phyloP scores from a whole-genome alignment of 1,140 invertebrate genomes.

The Pygmarrhopalites habei region DNA sequence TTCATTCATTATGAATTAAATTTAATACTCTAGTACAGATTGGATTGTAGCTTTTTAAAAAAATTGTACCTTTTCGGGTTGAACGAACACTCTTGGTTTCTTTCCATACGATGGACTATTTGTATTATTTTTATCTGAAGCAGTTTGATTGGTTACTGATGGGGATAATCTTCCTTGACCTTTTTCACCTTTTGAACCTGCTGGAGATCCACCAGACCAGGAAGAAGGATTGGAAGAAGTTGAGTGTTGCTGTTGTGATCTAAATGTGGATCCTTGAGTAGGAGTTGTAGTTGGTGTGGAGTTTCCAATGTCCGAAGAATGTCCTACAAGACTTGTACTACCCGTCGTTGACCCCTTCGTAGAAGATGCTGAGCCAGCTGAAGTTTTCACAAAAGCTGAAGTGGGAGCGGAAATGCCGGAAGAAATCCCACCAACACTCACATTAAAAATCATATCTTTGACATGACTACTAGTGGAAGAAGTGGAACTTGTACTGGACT shows the following conservation, averaged over 20 bases:
- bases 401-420: background rate
- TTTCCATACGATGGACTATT: slow-evolving; percentile 32
- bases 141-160: slow-evolving; percentile 6
- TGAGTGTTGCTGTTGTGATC: background rate
- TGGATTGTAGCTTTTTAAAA: no score
- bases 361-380: slow-evolving; percentile 13
- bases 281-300: no score
- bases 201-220: slow-evolving; percentile 19
- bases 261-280: slow-evolving; percentile 5
- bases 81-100: slow-evolving; percentile 27
- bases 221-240: slow-evolving; percentile 21
- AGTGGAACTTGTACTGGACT: background rate
- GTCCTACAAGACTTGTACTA: slow-evolving; percentile 10
- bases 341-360: slow-evolving; percentile 22
- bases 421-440: background rate
- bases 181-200: slow-evolving; percentile 3
- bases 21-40: no score
- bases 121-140: background rate
- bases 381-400: slow-evolving; percentile 34
- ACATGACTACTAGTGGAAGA: background rate
- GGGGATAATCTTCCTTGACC: slow-evolving; percentile 29
- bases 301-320: slow-evolving; percentile 22
- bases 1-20: no score
- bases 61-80: slow-evolving; percentile 38
- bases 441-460: slow-evolving; percentile 9